These are phyloP conservation scores for Sapajus apella DNA, from an alignment of 2,113 vertebrate species.

Conservation along the genomic window DNA sequence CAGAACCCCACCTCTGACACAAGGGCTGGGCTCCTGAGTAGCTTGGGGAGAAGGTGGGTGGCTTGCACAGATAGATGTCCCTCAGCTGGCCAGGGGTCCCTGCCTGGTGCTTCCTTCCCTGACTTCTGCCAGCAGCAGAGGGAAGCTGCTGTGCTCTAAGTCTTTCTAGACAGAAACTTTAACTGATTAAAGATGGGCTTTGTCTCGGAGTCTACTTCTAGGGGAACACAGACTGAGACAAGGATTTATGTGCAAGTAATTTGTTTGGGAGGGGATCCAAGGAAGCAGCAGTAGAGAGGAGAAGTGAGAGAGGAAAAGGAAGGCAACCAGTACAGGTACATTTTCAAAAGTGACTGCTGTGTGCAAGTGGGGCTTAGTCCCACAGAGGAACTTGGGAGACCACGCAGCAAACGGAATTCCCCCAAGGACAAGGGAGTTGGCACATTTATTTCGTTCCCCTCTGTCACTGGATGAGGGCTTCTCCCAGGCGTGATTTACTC, in stretches of 20 bases:
- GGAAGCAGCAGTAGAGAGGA: not conserved
- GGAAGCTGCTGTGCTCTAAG: not conserved
- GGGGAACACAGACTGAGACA: not conserved
- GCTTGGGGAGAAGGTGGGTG: not conserved
- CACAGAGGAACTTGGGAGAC: not conserved
- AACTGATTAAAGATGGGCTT: not conserved
- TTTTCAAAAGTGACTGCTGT: not conserved
- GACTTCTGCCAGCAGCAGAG: not conserved
- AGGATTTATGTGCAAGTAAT: not conserved
- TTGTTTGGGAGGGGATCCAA: not conserved
- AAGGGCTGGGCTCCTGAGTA: not conserved
- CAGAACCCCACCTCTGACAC: not conserved
- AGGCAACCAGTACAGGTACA: not conserved
- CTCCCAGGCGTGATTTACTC: not conserved
- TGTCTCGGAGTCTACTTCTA: not conserved
- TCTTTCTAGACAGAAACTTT: constrained; percentile 15
- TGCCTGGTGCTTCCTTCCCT: not conserved
- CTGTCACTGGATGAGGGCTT: not conserved
- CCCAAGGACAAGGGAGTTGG: not conserved
- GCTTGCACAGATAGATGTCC: not conserved
- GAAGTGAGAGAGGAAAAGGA: not conserved
- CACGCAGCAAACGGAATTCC: accelerated
- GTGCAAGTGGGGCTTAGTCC: too few species aligned
- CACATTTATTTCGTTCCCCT: not conserved
- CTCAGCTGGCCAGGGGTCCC: not conserved